Percentiles rank a stretch among this genome's conserved stretches.
Evolutionary conservation across 2,888 invertebrate genomes (phyloP).

Genomic region (Micoletzkya japonica): DNA sequence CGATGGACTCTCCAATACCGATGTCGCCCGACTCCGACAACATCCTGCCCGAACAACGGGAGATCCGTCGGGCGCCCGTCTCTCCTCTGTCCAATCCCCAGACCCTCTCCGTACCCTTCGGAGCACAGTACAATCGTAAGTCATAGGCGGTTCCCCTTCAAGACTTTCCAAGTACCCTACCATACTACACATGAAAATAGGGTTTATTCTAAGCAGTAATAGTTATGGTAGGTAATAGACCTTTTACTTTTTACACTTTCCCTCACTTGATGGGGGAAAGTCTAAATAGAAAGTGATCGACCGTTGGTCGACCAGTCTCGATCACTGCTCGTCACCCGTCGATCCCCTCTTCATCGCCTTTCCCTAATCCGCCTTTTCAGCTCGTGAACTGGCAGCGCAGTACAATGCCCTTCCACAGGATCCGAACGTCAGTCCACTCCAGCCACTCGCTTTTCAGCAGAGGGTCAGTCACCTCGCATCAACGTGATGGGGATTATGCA

Average conservation of each 20-base stretch:
- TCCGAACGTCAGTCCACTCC: neutral
- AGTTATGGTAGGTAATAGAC: too few species aligned
- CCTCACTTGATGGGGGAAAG: too few species aligned
- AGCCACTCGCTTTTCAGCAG: constrained; percentile 10
- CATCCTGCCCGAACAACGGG: too few species aligned
- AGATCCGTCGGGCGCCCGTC: constrained; percentile 11
- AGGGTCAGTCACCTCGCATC: neutral
- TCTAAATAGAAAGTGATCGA: too few species aligned
- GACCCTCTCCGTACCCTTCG: constrained; percentile 2
- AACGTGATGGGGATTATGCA: neutral
- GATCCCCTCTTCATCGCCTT: neutral
- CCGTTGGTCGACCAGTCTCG: too few species aligned
- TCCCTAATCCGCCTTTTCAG: constrained; percentile 30
- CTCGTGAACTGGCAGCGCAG: constrained; percentile 36
- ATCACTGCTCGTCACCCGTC: neutral
- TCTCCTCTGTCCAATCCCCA: constrained; percentile 15
- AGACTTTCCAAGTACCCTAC: constrained; percentile 33
- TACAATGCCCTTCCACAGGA: constrained; percentile 45
- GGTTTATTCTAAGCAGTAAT: too few species aligned
- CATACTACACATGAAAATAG: too few species aligned
- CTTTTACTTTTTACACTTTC: too few species aligned
- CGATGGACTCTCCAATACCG: too few species aligned
- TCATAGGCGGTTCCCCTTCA: neutral
- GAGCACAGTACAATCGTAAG: constrained; percentile 16
- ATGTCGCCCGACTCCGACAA: too few species aligned